These are phyloP conservation scores for Ptilodon capucinus DNA, from an alignment of 2,888 invertebrate genomes.

Conservation along the genomic window DNA sequence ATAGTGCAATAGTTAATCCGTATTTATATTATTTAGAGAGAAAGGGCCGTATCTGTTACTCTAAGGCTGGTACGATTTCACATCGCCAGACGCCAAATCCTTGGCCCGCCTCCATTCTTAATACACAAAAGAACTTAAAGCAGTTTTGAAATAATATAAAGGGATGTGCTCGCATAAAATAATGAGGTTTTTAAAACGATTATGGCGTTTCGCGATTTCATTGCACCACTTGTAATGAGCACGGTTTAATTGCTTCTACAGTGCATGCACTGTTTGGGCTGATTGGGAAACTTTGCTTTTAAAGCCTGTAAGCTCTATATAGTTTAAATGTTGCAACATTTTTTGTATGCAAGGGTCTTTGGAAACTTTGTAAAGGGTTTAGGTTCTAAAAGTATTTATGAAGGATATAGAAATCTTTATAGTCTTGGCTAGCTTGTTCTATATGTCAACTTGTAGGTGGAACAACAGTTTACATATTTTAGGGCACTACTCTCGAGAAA, in stretches of 20 bases:
- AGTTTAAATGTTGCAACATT: background rate
- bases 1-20: too few species aligned
- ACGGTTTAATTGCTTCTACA: constrained; percentile 19
- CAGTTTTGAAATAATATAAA: constrained; percentile 28
- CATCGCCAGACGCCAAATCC: background rate
- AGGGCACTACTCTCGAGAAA: too few species aligned
- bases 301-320: constrained; percentile 2
- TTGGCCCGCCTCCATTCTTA: constrained; percentile 10
- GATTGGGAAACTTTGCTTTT: constrained; percentile 23
- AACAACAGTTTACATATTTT: too few species aligned
- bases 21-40: too few species aligned
- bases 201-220: constrained; percentile 30
- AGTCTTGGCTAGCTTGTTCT: background rate
- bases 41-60: too few species aligned
- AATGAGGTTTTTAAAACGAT: constrained; percentile 29
- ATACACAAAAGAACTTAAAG: constrained; percentile 27
- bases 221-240: constrained; percentile 33
- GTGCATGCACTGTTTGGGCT: constrained; percentile 11
- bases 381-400: background rate
- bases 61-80: background rate
- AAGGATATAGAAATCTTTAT: background rate
- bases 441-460: too few species aligned
- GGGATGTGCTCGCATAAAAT: constrained; percentile 27
- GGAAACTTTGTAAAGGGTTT: background rate
- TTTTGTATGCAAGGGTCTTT: too few species aligned